Conservation (phyloP, 2,888 invertebrate genomes). For the Piscicola geometra region DNA sequence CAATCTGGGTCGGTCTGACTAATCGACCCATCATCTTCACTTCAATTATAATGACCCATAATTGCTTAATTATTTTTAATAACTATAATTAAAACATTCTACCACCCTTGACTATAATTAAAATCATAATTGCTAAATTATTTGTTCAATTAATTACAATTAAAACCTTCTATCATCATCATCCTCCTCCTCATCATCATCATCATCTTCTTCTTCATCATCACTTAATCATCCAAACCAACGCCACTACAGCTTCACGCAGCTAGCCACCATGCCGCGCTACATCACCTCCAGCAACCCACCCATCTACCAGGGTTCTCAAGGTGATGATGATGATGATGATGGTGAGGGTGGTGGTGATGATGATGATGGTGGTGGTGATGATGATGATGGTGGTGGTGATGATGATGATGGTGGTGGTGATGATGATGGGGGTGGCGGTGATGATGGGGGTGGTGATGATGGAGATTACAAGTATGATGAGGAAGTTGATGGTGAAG, state of each 20-base stretch:
- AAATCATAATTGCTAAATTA: background rate
- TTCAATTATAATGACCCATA: too few relatives aligned
- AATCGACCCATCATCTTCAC: background rate
- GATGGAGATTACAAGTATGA: too few relatives aligned
- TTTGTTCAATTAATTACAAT: background rate
- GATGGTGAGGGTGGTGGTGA: too few relatives aligned
- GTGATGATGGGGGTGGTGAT: too few relatives aligned
- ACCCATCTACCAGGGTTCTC: background rate
- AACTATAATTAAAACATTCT: background rate
- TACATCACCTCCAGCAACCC: conserved; percentile 26
- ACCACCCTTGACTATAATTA: too few relatives aligned
- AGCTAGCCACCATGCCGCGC: conserved; percentile 26
- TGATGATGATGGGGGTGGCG: too few relatives aligned
- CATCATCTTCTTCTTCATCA: background rate
- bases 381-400: too few relatives aligned
- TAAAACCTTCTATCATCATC: background rate
- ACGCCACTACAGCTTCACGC: conserved; percentile 10
- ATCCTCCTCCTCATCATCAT: too few relatives aligned
- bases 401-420: too few relatives aligned
- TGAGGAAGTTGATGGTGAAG: too few relatives aligned
- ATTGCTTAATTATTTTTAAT: background rate
- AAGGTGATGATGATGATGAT: background rate
- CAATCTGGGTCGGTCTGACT: background rate
- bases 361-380: too few relatives aligned
- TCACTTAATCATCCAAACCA: background rate